Evolutionary conservation across 2,113 vertebrate genomes (phyloP).

Genomic region (Lonchura striata): DNA sequence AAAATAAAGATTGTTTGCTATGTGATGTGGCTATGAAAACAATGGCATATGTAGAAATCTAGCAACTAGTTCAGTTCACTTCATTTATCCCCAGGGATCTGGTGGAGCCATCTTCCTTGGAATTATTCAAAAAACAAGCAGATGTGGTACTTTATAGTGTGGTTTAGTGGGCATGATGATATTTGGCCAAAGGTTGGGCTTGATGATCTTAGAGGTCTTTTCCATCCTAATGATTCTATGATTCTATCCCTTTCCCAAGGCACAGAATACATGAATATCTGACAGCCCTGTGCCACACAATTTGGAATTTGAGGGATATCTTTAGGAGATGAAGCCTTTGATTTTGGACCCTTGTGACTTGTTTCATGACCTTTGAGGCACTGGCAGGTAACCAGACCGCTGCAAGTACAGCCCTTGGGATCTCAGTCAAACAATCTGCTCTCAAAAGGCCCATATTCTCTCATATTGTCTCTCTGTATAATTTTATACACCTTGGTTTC

Average conservation of each 20-base stretch:
- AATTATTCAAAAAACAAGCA: background rate
- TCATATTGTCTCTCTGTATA: background rate
- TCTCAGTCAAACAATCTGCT: fast-evolving
- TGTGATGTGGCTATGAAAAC: background rate
- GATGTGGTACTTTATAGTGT: background rate
- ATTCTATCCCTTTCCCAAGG: background rate
- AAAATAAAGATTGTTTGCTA: background rate
- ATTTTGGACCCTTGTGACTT: background rate
- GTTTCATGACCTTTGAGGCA: background rate
- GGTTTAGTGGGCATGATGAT: background rate
- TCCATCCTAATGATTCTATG: background rate
- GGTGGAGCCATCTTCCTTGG: background rate
- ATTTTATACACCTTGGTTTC: background rate
- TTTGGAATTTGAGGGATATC: background rate
- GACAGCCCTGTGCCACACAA: background rate
- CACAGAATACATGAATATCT: background rate
- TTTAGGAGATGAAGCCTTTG: background rate
- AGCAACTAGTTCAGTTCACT: background rate
- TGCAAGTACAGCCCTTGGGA: fast-evolving
- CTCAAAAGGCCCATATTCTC: background rate
- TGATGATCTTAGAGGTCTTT: background rate
- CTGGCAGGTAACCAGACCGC: background rate
- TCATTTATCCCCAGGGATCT: background rate
- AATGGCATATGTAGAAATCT: background rate
- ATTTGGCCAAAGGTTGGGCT: background rate